These are phyloP conservation scores for Macropodus opercularis DNA, from an alignment of 2,797 vertebrate species.

Conservation along the genomic window DNA sequence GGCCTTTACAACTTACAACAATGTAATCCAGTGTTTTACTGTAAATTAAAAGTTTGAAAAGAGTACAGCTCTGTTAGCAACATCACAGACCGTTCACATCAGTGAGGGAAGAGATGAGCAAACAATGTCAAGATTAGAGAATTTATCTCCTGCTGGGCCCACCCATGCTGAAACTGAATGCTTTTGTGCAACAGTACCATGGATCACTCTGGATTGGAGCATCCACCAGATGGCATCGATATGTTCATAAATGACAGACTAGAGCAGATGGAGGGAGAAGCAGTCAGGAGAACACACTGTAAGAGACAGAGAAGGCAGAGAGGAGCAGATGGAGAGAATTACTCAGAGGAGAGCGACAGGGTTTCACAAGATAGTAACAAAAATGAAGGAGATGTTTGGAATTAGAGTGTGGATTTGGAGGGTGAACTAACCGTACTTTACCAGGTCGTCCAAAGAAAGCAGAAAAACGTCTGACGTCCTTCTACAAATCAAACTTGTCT, in stretches of 20 bases:
- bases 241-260: constrained; percentile 64
- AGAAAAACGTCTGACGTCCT: no score
- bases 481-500: no score
- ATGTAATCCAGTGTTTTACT: no score
- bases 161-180: constrained; percentile 27
- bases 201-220: constrained; percentile 45
- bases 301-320: constrained; percentile 47
- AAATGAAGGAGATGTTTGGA: constrained; percentile 26
- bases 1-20: no score
- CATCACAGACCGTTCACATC: constrained; percentile 15
- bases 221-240: constrained; percentile 72
- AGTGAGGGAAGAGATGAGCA: constrained; percentile 27
- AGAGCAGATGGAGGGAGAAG: constrained; percentile 56
- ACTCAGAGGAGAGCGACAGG: constrained; percentile 26
- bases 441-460: not conserved
- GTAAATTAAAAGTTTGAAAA: no score
- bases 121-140: constrained; percentile 42
- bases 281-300: constrained; percentile 48
- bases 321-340: constrained; percentile 54
- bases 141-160: constrained; percentile 33
- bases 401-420: not conserved
- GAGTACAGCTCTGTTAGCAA: not conserved
- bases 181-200: constrained; percentile 36
- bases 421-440: not conserved
- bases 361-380: constrained; percentile 26